phyloP scores from a whole-genome alignment of 2,888 invertebrate species.

The Xylophagus ater region DNA sequence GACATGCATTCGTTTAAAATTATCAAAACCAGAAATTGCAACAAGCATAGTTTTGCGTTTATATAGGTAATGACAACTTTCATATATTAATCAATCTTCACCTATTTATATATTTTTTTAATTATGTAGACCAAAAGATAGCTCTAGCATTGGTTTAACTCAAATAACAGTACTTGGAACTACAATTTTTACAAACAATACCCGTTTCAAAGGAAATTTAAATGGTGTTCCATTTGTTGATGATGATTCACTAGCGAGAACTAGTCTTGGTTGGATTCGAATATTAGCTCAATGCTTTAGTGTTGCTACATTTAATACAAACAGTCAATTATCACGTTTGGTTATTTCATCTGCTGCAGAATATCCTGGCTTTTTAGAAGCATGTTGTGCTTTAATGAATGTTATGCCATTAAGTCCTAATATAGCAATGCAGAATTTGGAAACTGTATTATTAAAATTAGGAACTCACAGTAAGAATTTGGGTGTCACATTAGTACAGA shows the following conservation, averaged over 20 bases:
- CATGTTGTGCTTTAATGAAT: constrained; percentile 59
- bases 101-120: constrained; percentile 1
- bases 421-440: constrained; percentile 47
- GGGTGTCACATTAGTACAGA: constrained; percentile 46
- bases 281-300: constrained; percentile 70
- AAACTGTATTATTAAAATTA: constrained; percentile 57
- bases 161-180: constrained; percentile 77
- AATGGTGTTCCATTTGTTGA: constrained; percentile 21
- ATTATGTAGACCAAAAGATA: constrained; percentile 71
- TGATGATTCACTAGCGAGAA: constrained; percentile 37
- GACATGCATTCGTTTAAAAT: constrained; percentile 72
- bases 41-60: constrained; percentile 61
- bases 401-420: constrained; percentile 51
- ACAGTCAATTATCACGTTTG: constrained; percentile 34
- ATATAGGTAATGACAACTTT: constrained; percentile 27
- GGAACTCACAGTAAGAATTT: constrained; percentile 53
- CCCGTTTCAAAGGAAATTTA: constrained; percentile 9
- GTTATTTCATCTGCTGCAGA: constrained; percentile 52
- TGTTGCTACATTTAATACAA: constrained; percentile 32
- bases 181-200: constrained; percentile 64
- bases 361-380: constrained; percentile 54
- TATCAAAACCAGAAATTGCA: constrained; percentile 75
- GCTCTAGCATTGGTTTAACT: constrained; percentile 78
- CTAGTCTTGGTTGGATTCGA: constrained; percentile 73
- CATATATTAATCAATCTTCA: background rate